Percentiles rank a stretch among this genome's conserved stretches.
Conservation (phyloP, 64 coral and sea anemone genomes). For the Pocillopora damicornis region DNA sequence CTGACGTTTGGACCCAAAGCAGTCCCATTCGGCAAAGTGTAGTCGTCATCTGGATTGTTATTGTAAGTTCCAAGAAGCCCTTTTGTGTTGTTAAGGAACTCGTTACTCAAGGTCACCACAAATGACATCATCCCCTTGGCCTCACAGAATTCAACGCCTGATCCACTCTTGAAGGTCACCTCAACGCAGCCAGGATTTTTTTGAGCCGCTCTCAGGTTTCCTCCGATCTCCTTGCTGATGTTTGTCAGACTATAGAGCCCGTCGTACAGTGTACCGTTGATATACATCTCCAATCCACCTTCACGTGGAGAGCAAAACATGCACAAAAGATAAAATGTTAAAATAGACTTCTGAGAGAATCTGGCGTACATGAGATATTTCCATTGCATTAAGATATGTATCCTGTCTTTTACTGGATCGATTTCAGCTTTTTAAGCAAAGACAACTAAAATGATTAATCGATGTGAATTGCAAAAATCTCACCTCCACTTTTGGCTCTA, state of each 20-base stretch:
- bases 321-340: no score
- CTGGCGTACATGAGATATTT: no score
- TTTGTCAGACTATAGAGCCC: background rate
- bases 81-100: conserved; percentile 35
- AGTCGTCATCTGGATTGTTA: conserved; percentile 26
- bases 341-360: no score
- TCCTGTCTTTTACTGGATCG: no score
- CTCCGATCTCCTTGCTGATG: conserved; percentile 1
- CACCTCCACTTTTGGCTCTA: background rate
- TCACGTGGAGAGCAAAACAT: background rate
- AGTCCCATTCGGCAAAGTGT: conserved; percentile 59
- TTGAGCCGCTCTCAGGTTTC: background rate
- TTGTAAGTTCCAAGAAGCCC: conserved; percentile 57
- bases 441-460: background rate
- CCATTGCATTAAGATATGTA: no score
- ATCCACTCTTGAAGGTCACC: conserved; percentile 24
- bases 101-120: background rate
- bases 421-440: background rate
- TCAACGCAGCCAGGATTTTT: background rate
- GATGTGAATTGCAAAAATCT: background rate
- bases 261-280: background rate
- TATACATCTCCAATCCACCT: conserved; percentile 21
- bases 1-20: background rate
- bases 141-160: conserved; percentile 34
- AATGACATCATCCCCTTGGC: conserved; percentile 13